Evolutionary conservation across 2,113 vertebrate species (phyloP), one percentile per base, ranked within the genome.

Genomic region (Eonycteris spelaea): DNA sequence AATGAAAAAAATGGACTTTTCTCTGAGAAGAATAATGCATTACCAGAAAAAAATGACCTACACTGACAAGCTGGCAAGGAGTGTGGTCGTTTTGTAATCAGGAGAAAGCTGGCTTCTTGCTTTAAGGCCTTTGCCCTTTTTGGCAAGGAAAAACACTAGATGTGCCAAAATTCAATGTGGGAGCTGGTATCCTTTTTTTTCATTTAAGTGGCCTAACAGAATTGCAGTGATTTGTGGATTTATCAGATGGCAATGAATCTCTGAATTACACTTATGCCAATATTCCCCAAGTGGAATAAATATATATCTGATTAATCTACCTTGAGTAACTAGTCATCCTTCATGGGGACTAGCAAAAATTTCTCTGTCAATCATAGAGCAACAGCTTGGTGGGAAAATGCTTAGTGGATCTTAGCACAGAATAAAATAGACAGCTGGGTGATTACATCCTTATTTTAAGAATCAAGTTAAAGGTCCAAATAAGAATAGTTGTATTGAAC

Each of bases 71-170:
- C 70, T 97, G 98, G 98, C 93, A 40, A 95, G 98, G 97, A 98
- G 98, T 98, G 98, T 82, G 26, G 97, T 98, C 92, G 86, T 99
- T 98, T 98, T 98, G 98, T 98, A 98, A 98, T 98, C 98, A 98
- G 98, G 98, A 97, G 98, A 96, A 98, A 95, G 98, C 97, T 98
- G 98, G 96, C 97, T 98, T 96, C 98, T 98, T 95, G 78, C 90
- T 97, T 97, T 97, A 96, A 96, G 96, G 97, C 98, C 98, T 99
- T 98, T 99, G 98, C 97, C 98, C 99, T 95, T 97, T 97, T 98
- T 99, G 99, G 99, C 98, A 91, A 67, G 43, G 77, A 71, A 4
- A 15, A 75, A 80, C 65, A 75, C 77, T 13, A 55, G 48, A 90
- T 74, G 78, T 86, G 97, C 98, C 98, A 98, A 97, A 93, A 48